Conservation (phyloP, 2,888 invertebrate species). For the Zele albiditarsus region DNA sequence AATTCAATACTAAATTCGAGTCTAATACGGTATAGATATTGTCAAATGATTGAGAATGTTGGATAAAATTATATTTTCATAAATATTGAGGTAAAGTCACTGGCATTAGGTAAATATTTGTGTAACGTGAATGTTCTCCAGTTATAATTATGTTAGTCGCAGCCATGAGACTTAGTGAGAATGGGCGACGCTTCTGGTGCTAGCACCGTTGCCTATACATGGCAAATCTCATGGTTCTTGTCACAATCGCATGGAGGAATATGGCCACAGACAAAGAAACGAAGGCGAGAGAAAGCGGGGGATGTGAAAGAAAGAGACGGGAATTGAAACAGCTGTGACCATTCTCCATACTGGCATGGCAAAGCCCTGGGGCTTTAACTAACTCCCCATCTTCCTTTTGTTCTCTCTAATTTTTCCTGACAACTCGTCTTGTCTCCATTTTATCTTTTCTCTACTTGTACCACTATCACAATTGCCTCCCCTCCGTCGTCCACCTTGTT, state of each 20-base stretch:
- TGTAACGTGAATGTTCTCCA: not conserved
- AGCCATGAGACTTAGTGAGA: not conserved
- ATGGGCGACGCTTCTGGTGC: not conserved
- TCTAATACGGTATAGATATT: no score
- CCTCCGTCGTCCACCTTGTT: not conserved
- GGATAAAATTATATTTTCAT: no score
- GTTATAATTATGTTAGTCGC: conserved; percentile 26
- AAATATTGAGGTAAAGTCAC: not conserved
- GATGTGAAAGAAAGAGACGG: not conserved
- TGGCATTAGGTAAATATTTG: not conserved
- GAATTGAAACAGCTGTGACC: not conserved
- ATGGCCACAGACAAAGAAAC: not conserved
- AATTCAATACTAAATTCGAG: no score
- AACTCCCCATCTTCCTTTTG: not conserved
- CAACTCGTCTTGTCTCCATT: conserved; percentile 31
- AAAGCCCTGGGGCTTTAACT: not conserved
- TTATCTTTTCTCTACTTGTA: conserved; percentile 26
- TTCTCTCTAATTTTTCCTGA: conserved; percentile 21
- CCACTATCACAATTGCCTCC: conserved; percentile 11
- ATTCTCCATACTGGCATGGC: not conserved
- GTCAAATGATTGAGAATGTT: no score
- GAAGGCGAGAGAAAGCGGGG: not conserved
- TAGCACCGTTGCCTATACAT: conserved; percentile 4
- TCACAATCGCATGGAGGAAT: not conserved
- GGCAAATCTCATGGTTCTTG: not conserved